Evolutionary conservation across 2,797 vertebrate species (phyloP), one percentile per base, ranked within the genome.

Genomic region (Coccyzus lansbergi): DNA sequence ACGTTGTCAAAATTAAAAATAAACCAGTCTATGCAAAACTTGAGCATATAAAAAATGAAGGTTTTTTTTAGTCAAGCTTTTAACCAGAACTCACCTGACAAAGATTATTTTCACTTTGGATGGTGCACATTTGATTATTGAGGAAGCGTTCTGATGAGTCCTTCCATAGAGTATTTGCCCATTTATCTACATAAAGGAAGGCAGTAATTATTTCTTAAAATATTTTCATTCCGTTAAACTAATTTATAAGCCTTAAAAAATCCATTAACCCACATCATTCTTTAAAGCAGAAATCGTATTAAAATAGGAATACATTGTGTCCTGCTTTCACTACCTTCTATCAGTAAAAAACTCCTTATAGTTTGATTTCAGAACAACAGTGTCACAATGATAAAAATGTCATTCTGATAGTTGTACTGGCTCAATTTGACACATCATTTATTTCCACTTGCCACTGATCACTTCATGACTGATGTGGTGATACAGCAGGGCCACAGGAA

Each of bases 61-160:
- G n/a, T n/a, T n/a, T 3, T 24, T 74, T 60, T 70, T 21, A 88
- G 51, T 2, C 59, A 85, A 83, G 69, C 8, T 2, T 69, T 86
- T 76, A 70, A 86, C 70, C 5, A 82, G 44, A 87, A 65, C 97
- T 96, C 97, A 99, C 99, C 99, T 98, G 96, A 99, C 97, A 95
- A 99, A 99, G 96, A 99, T 98, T 68, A 99, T 98, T 98, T 98
- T 99, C 79, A 99, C 99, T 98, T 98, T 99, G 56, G 99, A 99
- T 40, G 98, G 98, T 22, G 98, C 98, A 65, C 98, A 98, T 97
- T 99, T 99, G 97, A 99, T 99, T 87, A 99, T 99, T 92, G 99
- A 98, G 12, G 99, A 99, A 64, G 99, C 99, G 60, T 99, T 99
- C 96, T 99, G 99, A 95, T 99, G 99, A 95, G 99, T 99, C 97